Evolutionary conservation across 1,140 invertebrate species (phyloP), one percentile per base, ranked within the genome.

Genomic region (Drosophila bocki): DNA sequence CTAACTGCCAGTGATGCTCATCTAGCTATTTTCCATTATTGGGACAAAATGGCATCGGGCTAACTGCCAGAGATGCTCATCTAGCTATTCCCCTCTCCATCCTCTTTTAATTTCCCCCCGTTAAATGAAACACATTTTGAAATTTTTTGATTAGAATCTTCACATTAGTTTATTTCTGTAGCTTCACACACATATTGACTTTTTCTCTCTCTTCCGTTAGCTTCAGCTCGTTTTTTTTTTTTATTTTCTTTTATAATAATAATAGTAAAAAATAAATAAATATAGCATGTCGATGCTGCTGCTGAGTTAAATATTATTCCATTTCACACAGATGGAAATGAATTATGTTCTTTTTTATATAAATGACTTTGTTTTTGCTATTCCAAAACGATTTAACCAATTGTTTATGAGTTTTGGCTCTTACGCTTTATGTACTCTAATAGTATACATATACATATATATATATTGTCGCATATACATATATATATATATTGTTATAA

Each of bases 401-500:
- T 64, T 64, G 17, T 37, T 60, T 60, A 58, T 63, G 62, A 64
- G 62, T 64, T 35, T 35, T 54, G 51, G 51, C 51, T 61, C 62
- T 64, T 64, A 61, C 51, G 33, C 39, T 59, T 60, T 44, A 61
- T 61, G 62, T 64, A 61, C 59, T 64, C 62, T 64, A 64, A 44
- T 64, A 64, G 62, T 64, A 64, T 64, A 64, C 57, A 64, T 60
- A 64, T 35, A 63, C 33, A 58, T 35, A 53, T 53, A 33, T 35
- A 53, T 53, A 33, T 53, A 54, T n/a, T 37, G 12, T 37, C 35
- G 3, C 1, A 54, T 63, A 63, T 58, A 51, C 58, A 62, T 60
- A 62, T 60, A 64, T 64, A 62, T 62, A 64, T 44, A 64, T 64
- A 62, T 65, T 35, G 39, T 65, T 65, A 65, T 65, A 65, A 65